Percentiles rank a stretch among this genome's conserved stretches.
These are phyloP conservation scores for Argyrosomus regius DNA, from an alignment of 2,797 vertebrate genomes.

Conservation along the genomic window DNA sequence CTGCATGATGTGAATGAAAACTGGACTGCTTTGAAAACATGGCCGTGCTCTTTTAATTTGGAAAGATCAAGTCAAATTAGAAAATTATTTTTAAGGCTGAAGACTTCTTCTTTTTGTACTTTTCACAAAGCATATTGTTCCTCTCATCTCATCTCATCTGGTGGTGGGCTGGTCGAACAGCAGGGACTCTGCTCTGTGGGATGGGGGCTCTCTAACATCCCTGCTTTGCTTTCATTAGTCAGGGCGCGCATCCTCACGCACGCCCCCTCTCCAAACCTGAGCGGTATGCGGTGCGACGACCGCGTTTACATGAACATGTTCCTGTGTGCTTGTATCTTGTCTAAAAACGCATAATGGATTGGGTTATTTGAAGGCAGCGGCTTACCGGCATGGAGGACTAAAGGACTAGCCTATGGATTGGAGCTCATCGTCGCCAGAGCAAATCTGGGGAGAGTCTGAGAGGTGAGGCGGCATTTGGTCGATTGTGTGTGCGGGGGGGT, in stretches of 20 bases:
- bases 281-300: conserved; percentile 44
- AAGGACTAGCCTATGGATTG: conserved; percentile 82
- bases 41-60: not conserved
- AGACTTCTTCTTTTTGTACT: not conserved
- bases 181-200: conserved; percentile 50
- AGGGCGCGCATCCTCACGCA: conserved; percentile 55
- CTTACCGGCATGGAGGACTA: conserved; percentile 64
- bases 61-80: not conserved
- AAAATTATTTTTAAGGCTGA: not conserved
- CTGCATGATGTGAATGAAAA: not conserved
- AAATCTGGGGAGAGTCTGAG: conserved; percentile 77
- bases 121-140: no score
- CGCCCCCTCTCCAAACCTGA: conserved; percentile 42
- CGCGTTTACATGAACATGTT: conserved; percentile 26
- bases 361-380: conserved; percentile 50
- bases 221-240: conserved; percentile 20
- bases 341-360: conserved; percentile 41
- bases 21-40: not conserved
- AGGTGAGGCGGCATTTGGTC: conserved; percentile 66
- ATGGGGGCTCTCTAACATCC: conserved; percentile 27
- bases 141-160: not conserved
- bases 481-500: conserved; percentile 23
- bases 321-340: not conserved
- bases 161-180: conserved; percentile 46
- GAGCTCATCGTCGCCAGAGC: conserved; percentile 76